phyloP scores from a whole-genome alignment of 2,797 vertebrate species.

The Thripadectes ignobilis region DNA sequence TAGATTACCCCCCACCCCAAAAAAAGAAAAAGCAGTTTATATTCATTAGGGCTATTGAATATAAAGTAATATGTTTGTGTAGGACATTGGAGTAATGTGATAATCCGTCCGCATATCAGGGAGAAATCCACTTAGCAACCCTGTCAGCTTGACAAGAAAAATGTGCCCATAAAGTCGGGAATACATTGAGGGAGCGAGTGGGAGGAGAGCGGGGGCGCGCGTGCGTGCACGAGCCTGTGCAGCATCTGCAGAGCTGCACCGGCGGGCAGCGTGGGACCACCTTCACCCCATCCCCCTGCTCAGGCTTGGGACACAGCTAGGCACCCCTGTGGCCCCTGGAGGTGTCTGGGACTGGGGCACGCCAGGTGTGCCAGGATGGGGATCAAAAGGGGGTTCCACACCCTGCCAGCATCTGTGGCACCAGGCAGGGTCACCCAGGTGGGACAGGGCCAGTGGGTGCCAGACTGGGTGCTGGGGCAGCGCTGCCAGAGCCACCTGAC shows the following conservation, averaged over 20 bases:
- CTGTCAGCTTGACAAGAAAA: constrained; percentile 79
- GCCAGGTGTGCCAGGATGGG: accelerated
- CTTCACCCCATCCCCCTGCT: not conserved
- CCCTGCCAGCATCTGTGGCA: accelerated
- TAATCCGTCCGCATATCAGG: constrained; percentile 78
- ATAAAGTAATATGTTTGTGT: constrained; percentile 85
- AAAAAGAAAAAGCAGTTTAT: constrained; percentile 86
- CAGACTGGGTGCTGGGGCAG: not conserved
- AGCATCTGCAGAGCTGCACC: not conserved
- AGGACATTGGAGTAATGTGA: constrained; percentile 83
- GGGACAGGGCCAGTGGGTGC: not conserved
- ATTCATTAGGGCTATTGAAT: constrained; percentile 92
- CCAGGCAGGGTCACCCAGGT: not conserved
- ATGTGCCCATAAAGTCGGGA: constrained; percentile 78
- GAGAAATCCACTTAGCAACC: constrained; percentile 81
- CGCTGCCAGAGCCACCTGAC: accelerated
- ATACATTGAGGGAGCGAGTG: constrained; percentile 57
- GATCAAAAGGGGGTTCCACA: accelerated
- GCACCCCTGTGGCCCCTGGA: not conserved
- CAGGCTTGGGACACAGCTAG: not conserved
- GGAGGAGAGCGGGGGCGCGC: not conserved
- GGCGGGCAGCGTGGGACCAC: not conserved
- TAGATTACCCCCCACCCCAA: constrained; percentile 74
- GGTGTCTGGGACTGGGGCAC: not conserved
- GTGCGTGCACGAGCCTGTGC: not conserved